Conservation (phyloP, 2,888 invertebrate genomes). For the Acholoe squamosa region DNA sequence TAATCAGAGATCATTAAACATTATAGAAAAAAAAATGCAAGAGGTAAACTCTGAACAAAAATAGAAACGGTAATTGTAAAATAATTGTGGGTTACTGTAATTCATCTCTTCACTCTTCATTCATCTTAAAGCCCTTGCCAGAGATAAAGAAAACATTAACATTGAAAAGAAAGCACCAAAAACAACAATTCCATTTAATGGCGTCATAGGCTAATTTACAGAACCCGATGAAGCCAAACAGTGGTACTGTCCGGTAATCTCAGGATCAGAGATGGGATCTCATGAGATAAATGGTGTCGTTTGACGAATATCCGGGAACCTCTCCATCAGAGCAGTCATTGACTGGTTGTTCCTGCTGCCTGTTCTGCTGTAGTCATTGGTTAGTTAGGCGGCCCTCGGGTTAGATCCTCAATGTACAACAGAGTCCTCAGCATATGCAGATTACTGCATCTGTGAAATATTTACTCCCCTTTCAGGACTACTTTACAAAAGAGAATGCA, state of each 20-base stretch:
- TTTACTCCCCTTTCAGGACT: too few species aligned
- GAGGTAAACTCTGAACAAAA: too few species aligned
- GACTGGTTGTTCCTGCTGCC: conserved; percentile 10
- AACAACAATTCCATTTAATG: neutral
- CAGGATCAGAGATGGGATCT: neutral
- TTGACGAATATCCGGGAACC: neutral
- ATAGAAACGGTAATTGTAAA: too few species aligned
- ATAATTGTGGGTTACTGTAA: too few species aligned
- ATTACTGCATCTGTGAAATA: neutral
- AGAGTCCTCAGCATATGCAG: neutral
- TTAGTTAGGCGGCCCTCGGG: neutral
- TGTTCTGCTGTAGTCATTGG: neutral
- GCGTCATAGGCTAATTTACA: neutral
- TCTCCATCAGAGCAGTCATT: neutral
- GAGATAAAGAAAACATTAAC: too few species aligned
- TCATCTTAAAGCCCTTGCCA: too few species aligned
- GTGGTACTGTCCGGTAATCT: neutral
- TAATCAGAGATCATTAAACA: too few species aligned
- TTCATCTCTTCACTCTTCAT: too few species aligned
- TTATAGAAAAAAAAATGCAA: too few species aligned
- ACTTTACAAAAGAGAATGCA: too few species aligned
- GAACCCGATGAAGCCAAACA: neutral
- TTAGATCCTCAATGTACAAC: neutral
- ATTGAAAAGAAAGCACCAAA: too few species aligned
- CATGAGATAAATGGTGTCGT: neutral